Evolutionary conservation across 2,888 invertebrate species (phyloP).

Genomic region (Lasioglossum figueresi): DNA sequence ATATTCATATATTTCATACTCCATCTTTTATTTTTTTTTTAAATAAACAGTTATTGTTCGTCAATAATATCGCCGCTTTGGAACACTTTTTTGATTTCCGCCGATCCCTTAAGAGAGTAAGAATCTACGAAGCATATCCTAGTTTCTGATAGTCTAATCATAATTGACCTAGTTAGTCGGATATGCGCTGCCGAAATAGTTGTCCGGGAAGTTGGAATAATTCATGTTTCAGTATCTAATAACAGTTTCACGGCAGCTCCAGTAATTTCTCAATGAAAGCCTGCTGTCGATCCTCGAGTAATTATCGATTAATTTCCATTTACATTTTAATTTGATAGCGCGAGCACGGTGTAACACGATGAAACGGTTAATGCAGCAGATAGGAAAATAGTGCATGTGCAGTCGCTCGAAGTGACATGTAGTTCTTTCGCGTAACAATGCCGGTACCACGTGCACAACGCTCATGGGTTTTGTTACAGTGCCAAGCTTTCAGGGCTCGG

Average conservation of each 20-base stretch:
- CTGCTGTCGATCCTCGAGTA: not conserved
- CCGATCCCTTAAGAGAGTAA: not conserved
- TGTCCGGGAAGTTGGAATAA: not conserved
- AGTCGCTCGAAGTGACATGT: not conserved
- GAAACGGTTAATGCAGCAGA: not conserved
- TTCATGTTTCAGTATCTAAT: not conserved
- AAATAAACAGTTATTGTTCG: too few relatives aligned
- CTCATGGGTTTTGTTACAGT: slow-evolving; percentile 82
- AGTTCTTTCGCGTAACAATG: slow-evolving; percentile 8
- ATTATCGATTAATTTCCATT: not conserved
- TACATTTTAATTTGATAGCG: not conserved
- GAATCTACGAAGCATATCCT: not conserved
- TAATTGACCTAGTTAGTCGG: not conserved
- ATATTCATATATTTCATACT: too few relatives aligned
- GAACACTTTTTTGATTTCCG: too few relatives aligned
- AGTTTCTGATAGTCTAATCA: not conserved
- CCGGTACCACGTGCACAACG: not conserved
- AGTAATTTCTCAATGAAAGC: not conserved
- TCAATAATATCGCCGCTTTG: too few relatives aligned
- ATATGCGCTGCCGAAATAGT: not conserved
- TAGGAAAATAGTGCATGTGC: not conserved
- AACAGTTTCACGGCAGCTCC: not conserved
- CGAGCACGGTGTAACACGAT: not conserved
- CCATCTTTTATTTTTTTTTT: too few relatives aligned
- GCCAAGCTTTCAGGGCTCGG: slow-evolving; percentile 87